Evolutionary conservation across 2,888 invertebrate species (phyloP).

Genomic region (Aspidapion aeneum): DNA sequence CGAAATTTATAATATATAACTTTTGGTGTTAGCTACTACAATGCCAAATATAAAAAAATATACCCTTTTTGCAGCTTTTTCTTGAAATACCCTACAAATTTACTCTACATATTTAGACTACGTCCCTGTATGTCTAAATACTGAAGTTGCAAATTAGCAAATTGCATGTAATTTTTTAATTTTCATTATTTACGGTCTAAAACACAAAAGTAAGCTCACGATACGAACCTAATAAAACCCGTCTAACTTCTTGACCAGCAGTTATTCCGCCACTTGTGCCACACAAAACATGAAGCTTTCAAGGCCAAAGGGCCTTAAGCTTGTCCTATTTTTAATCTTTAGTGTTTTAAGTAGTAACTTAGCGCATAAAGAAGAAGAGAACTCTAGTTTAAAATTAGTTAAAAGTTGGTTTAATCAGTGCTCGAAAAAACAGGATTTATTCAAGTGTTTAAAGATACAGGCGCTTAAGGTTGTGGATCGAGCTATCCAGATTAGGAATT

Average conservation of each 20-base stretch:
- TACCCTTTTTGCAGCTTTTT: too few species aligned
- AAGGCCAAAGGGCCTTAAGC: neutral
- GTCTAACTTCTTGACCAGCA: neutral
- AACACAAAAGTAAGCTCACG: constrained; percentile 19
- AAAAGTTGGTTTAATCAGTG: constrained; percentile 59
- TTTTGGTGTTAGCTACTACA: too few species aligned
- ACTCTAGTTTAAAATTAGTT: neutral
- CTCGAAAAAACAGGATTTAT: constrained; percentile 58
- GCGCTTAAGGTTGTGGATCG: constrained; percentile 63
- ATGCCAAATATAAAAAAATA: too few species aligned
- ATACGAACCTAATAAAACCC: constrained; percentile 24
- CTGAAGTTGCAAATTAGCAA: neutral
- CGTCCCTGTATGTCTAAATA: neutral
- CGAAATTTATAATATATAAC: too few species aligned
- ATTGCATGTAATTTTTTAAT: constrained; percentile 20
- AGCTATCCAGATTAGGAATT: constrained; percentile 58
- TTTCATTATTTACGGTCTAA: constrained; percentile 24
- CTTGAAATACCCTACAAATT: too few species aligned
- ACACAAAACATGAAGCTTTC: neutral
- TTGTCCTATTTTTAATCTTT: neutral
- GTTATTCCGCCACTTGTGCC: neutral
- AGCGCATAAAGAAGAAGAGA: neutral
- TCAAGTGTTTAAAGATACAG: constrained; percentile 70
- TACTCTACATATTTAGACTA: too few species aligned
- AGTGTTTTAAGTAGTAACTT: neutral